Conservation (phyloP, 2,888 invertebrate species). For the Cosmopolites sordidus region DNA sequence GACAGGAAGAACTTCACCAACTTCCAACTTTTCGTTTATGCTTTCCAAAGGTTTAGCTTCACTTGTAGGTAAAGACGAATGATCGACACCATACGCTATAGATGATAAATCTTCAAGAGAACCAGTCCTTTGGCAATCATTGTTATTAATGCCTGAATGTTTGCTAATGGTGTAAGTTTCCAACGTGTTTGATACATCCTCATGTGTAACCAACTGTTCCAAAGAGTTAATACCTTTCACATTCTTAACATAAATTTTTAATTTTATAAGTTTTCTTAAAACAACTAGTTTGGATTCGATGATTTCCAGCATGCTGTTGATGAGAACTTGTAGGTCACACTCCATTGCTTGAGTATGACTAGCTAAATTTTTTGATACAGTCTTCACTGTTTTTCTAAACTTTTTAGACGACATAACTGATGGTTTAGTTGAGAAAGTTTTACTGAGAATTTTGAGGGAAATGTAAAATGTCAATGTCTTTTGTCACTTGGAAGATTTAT, state of each 20-base stretch:
- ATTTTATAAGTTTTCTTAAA: slow-evolving; percentile 27
- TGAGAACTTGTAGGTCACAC: slow-evolving; percentile 26
- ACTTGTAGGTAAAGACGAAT: slow-evolving; percentile 6
- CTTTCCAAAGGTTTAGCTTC: not conserved
- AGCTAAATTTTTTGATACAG: slow-evolving; percentile 25
- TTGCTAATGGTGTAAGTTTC: not conserved
- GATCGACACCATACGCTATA: slow-evolving; percentile 15
- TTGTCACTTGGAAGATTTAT: no score
- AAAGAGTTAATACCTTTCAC: slow-evolving; percentile 13
- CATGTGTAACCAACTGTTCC: not conserved
- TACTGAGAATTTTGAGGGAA: not conserved
- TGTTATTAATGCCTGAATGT: not conserved
- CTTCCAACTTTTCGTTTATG: not conserved
- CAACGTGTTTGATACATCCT: not conserved
- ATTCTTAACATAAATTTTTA: slow-evolving; percentile 27
- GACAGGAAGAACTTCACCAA: slow-evolving; percentile 4
- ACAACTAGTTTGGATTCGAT: slow-evolving; percentile 28
- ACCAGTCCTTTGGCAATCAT: not conserved
- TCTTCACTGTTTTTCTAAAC: slow-evolving; percentile 20
- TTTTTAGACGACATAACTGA: slow-evolving; percentile 9
- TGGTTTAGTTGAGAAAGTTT: not conserved
- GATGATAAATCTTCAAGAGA: slow-evolving; percentile 20
- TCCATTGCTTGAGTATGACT: slow-evolving; percentile 28
- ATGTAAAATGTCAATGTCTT: not conserved
- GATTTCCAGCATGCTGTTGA: slow-evolving; percentile 27